phyloP scores from a whole-genome alignment of 2,888 invertebrate species.

The Parnassius mnemosyne region DNA sequence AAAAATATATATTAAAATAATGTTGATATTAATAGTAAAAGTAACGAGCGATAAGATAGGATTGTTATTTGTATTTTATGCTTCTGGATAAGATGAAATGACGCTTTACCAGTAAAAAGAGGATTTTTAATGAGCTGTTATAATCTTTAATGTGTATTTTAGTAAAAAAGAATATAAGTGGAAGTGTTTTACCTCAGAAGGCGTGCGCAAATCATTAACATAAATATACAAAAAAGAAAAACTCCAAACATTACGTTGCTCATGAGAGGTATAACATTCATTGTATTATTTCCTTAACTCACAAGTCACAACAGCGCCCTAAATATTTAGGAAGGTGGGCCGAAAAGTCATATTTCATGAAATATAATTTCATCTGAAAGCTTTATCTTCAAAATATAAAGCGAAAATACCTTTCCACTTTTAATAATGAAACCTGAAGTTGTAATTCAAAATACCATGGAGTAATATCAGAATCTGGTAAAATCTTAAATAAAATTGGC shows the following conservation, averaged over 20 bases:
- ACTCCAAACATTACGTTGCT: conserved; percentile 7
- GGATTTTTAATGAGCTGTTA: too few species aligned
- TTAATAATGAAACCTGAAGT: conserved; percentile 1
- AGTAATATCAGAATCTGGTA: not conserved
- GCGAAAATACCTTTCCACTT: not conserved
- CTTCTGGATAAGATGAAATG: too few species aligned
- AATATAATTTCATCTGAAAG: conserved; percentile 1
- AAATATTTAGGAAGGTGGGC: conserved; percentile 5
- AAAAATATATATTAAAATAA: too few species aligned
- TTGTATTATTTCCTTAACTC: conserved; percentile 8
- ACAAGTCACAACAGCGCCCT: conserved; percentile 6
- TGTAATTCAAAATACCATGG: conserved; percentile 1
- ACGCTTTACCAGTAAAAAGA: too few species aligned
- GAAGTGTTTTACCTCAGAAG: too few species aligned
- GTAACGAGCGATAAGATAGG: too few species aligned
- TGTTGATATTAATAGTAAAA: too few species aligned
- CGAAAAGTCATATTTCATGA: conserved; percentile 7
- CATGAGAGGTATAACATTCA: conserved; percentile 11
- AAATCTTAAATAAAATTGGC: not conserved
- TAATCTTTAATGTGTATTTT: too few species aligned
- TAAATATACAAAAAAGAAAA: too few species aligned
- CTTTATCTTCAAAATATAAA: conserved; percentile 5
- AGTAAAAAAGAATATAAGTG: too few species aligned
- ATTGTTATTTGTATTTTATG: too few species aligned
- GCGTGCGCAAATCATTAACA: too few species aligned